Evolutionary conservation across 2,113 vertebrate genomes (phyloP).

Genomic region (Neotoma lepida): DNA sequence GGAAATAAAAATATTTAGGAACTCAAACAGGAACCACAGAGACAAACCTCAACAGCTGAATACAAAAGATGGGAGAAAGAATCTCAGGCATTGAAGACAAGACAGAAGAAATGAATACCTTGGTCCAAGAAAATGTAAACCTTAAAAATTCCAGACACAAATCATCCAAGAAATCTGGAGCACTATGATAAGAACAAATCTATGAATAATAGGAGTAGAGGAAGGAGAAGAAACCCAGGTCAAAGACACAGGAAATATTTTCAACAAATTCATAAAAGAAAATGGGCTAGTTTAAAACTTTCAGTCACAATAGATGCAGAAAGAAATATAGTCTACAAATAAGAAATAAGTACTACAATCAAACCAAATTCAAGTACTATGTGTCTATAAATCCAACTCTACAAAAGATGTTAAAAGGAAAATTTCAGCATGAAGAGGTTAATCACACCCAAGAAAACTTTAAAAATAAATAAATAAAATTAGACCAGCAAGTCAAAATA

Average conservation of each 20-base stretch:
- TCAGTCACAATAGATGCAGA: background rate
- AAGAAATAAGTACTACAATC: too few relatives aligned
- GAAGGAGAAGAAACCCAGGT: background rate
- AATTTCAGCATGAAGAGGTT: background rate
- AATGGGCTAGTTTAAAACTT: background rate
- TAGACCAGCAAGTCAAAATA: background rate
- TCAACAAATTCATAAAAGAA: background rate
- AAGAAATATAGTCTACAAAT: too few relatives aligned
- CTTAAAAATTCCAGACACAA: background rate
- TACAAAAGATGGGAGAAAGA: background rate
- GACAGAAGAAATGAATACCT: background rate
- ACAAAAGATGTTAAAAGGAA: background rate
- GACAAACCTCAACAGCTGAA: background rate
- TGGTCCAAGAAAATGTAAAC: background rate
- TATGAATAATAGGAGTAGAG: background rate
- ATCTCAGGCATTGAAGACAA: background rate
- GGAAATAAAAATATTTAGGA: too few relatives aligned
- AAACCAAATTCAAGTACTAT: background rate
- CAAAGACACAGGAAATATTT: background rate
- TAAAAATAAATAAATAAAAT: background rate
- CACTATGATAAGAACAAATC: background rate
- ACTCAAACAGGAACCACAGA: background rate
- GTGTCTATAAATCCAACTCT: background rate
- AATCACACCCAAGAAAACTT: background rate
- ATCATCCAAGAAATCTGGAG: background rate